These are phyloP conservation scores for Dendrolimus kikuchii DNA, from an alignment of 1,140 invertebrate species.

Conservation along the genomic window DNA sequence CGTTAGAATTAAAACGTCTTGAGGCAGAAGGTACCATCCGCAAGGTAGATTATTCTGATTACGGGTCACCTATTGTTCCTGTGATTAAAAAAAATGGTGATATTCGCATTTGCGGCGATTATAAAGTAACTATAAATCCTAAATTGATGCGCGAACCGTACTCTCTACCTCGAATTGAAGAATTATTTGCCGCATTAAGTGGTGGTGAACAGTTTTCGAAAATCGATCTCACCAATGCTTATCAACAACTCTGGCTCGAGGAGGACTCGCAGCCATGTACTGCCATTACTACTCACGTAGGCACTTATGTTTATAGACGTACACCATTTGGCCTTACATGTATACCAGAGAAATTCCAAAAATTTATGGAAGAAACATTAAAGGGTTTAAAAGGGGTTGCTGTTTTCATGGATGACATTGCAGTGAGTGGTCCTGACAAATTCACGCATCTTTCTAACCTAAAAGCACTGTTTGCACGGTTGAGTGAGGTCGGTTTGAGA, in stretches of 20 bases:
- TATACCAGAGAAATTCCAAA: too few species aligned
- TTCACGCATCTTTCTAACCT: background rate
- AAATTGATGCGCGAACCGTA: conserved; percentile 1
- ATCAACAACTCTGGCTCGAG: background rate
- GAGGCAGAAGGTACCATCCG: background rate
- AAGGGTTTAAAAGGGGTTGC: background rate
- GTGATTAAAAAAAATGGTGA: background rate
- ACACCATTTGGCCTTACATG: too few species aligned
- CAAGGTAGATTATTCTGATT: background rate
- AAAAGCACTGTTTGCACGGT: background rate
- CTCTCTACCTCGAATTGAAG: background rate
- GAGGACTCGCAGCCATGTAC: background rate
- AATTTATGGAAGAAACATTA: background rate
- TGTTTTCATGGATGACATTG: background rate
- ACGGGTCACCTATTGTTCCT: background rate
- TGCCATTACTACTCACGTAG: background rate
- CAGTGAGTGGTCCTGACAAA: background rate
- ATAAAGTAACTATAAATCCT: background rate
- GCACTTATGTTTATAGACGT: background rate
- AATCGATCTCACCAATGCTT: background rate
- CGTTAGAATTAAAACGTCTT: conserved; percentile 1
- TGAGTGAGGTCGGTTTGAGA: conserved; percentile 1
- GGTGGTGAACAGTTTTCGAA: background rate
- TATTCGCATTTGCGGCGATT: background rate
- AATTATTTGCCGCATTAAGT: background rate